Evolutionary conservation across 2,113 vertebrate species (phyloP), one percentile per base, ranked within the genome.

Genomic region (Ameiurus melas): DNA sequence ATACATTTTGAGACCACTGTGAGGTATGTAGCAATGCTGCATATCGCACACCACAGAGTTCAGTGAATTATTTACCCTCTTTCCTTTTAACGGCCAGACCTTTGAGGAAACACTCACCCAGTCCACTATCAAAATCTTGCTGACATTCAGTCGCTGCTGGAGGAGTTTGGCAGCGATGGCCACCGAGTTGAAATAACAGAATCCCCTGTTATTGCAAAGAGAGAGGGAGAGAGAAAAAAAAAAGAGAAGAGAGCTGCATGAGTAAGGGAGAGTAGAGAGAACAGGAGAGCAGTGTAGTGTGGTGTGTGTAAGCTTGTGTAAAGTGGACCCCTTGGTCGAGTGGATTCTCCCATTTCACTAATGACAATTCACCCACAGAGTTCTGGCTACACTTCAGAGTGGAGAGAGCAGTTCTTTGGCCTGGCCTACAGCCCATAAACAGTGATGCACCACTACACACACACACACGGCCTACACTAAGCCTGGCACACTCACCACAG

Each of bases 161-260:
- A 99, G 95, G 82, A 99, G 96, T 87, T 97, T 99, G 84, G 97
- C 97, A 89, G 98, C 97, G 0, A 99, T 98, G 85, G 98, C 98
- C 80, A 99, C 97, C 0, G 98, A 99, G 93, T 99, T 99, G 93
- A 99, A 99, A 93, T 99, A 99, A 95, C 98, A 99, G 95, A 99
- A 99, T n/a, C 98, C 98, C 98, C 98, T 99, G 93, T 79, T 90
- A 85, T 75, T 77, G 77, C 78, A 47, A 36, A 70, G 51, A 87
- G 22, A 33, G 88, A 78, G 66, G 87, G 85, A 83, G 64, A 30
- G 57, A 60, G 73, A 39, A 77, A 71, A 60, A 64, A 39, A 75
- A 62, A 64, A 89, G 83, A n/a, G 39, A 70, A 57, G 77, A 89
- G 86, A 20, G 20, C 60, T 80, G 6, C 43, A 83, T 43, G 62